Evolutionary conservation across 2,113 vertebrate species (phyloP), one percentile per base, ranked within the genome.

Genomic region (Forbesichthys agassizii): DNA sequence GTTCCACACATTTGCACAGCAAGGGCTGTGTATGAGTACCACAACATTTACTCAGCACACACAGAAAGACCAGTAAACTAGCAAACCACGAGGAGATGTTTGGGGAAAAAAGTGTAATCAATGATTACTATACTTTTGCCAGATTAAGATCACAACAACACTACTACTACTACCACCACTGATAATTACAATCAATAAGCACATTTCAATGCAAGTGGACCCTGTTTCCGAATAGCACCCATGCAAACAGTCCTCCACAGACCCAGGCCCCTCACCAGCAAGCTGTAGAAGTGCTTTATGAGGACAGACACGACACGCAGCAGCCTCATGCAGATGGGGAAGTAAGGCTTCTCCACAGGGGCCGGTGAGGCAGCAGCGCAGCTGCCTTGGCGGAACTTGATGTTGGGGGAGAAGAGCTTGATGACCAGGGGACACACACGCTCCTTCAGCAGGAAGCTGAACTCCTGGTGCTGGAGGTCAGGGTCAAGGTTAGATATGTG

Each of bases 341-440:
- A 99, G 70, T 99, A 99, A 0, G 98, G 98, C 88, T 99, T 99
- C 89, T 99, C 98, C 60, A 97, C 95, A 14, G 97, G 96, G 36
- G 94, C 96, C 8, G 98, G 97, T 3, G 96, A 97, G 64, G 96
- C 92, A 3, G 94, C 91, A 0, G 94, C 92, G 71, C 87, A 92
- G 72, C 94, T 94, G 77, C 97, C 97, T 92, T 99, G 98, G 13
- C 98, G 93, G 88, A 99, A 99, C 86, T 99, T 99, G 88, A 99
- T 99, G 93, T 99, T 99, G 86, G 98, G 98, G 48, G 98, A 99
- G 89, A 99, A 99, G 56, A 99, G 97, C 88, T 99, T 99, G 88
- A 99, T 99, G 87, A 99, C 97, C 71, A 99, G 95, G 3, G 98
- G 97, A 84, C 97, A 99, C 11, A 99, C 98, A 0, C 98, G 93